Evolutionary conservation across 2,113 vertebrate species (phyloP).

Genomic region (Microcebus tavaratra): DNA sequence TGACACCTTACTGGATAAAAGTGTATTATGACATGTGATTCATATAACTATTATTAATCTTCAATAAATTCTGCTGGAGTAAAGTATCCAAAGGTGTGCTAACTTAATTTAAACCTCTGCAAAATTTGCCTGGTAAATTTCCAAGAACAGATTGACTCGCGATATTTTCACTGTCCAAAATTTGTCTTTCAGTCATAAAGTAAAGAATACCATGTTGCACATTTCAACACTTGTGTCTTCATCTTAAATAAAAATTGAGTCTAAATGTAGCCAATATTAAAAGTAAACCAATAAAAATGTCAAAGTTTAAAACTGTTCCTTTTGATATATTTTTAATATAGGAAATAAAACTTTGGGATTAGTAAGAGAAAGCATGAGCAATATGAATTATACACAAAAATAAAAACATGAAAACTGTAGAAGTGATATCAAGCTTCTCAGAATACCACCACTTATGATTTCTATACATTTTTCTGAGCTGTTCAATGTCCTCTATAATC

Average conservation of each 20-base stretch:
- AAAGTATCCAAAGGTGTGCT: constrained; percentile 62
- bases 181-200: constrained; percentile 68
- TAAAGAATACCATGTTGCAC: constrained; percentile 71
- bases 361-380: background rate
- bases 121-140: constrained; percentile 65
- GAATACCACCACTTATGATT: background rate
- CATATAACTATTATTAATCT: constrained; percentile 70
- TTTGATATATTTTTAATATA: constrained; percentile 62
- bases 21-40: constrained; percentile 50
- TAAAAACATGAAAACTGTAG: background rate
- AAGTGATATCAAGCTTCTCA: background rate
- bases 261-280: constrained; percentile 56
- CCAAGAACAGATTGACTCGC: constrained; percentile 74
- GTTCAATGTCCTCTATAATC: background rate
- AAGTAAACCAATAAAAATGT: constrained; percentile 59
- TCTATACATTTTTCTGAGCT: background rate
- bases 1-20: constrained; percentile 70
- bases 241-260: constrained; percentile 70
- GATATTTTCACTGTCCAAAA: constrained; percentile 72
- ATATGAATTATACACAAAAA: background rate
- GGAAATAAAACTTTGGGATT: constrained; percentile 36
- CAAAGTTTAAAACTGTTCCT: constrained; percentile 29
- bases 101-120: constrained; percentile 67
- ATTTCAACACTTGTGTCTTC: constrained; percentile 72
- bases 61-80: constrained; percentile 58